Base-by-base conservation (phyloP, 1,140 invertebrate species). In the Paracyclopina nana region DNA sequence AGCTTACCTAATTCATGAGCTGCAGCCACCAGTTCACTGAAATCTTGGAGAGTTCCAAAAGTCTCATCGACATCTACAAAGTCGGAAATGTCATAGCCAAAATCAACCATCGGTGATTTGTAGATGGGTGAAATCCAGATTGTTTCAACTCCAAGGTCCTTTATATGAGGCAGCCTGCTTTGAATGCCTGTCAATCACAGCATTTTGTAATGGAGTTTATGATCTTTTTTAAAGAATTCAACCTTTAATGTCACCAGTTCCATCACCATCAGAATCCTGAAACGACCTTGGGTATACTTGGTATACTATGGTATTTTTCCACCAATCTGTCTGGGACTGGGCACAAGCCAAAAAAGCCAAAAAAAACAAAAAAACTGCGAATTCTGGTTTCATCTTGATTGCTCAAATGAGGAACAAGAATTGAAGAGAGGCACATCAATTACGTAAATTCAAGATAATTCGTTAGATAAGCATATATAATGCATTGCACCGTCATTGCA, bases 41-140 rank as follows among this genome's bases (percentile, higher is more conserved):
- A 78, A 43, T 79, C 73, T n/a, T 65, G 61, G 60, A 79, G 58
- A 0, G 70, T 77, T 1, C 77, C 78, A 56, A 73, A 75, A 11
- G 65, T 61, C 0, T 67, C 60, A 48, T 76, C 68, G 30, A 80
- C 69, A 4, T 68, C 58, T 18, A 54, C 64, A 55, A 75, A 78
- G 54, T 80, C 67, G 0, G 72, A 31, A 43, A 79, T 72, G 53
- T 78, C 78, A 56, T 78, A 78, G 0, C 76, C 76, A 54, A 72
- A 71, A 58, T 79, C 75, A 28, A 66, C 64, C 69, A 77, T 74
- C 0, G 75, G 75, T 0, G 73, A 76, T 52, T 70, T 67, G 60
- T 73, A 80, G 40, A 82, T 73, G 1, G 78, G 77, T 20, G 76
- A 79, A 26, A 85, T 60, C 74, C 77, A 81, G 4, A 79, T 60